Percentiles rank a stretch among this genome's conserved stretches.
Evolutionary conservation across 37 sponge, comb jelly and placozoan genomes (phyloP).

Genomic region (Ephydatia muelleri): DNA sequence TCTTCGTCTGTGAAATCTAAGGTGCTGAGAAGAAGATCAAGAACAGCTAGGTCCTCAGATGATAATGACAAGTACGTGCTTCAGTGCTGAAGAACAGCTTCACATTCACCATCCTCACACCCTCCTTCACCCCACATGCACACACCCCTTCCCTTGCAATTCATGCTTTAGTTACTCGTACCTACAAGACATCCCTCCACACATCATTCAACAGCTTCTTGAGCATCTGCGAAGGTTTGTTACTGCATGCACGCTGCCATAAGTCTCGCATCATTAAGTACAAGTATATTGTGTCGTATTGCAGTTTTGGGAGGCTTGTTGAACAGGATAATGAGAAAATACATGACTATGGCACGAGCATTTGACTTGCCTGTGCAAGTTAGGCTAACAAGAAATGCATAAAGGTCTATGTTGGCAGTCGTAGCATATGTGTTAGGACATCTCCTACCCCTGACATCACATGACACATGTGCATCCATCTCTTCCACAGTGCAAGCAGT

Average conservation of each 20-base stretch:
- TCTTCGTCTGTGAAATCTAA: background rate
- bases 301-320: no score
- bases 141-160: background rate
- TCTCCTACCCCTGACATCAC: background rate
- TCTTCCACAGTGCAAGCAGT: background rate
- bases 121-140: background rate
- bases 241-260: no score
- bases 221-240: conserved; percentile 50
- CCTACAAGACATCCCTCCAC: conserved; percentile 46
- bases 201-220: conserved; percentile 37
- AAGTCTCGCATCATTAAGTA: no score
- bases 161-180: conserved; percentile 9
- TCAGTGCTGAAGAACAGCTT: no score
- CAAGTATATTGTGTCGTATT: no score
- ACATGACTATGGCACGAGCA: no score
- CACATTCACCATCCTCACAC: background rate
- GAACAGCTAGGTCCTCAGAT: background rate
- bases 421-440: background rate
- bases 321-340: no score
- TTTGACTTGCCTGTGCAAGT: no score
- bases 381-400: no score
- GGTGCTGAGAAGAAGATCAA: background rate
- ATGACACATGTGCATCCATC: background rate
- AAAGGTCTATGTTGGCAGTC: no score
- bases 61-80: conserved; percentile 8